Percentiles rank a stretch among this genome's conserved stretches.
These are phyloP conservation scores for Catocala nupta DNA, from an alignment of 2,888 invertebrate genomes.

Conservation along the genomic window DNA sequence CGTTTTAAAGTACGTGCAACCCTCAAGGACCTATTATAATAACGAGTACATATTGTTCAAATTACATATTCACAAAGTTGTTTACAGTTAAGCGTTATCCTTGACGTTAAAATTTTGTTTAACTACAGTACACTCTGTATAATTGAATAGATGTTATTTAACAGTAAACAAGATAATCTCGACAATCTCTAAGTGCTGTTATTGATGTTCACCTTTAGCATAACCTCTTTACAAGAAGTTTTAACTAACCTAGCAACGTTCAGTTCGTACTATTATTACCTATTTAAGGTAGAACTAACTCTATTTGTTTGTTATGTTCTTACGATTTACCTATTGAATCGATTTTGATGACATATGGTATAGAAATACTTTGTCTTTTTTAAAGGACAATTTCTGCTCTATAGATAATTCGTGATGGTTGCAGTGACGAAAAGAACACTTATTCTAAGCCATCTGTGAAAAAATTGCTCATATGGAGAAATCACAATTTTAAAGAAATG, in stretches of 20 bases:
- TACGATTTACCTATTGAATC: no score
- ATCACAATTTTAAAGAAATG: no score
- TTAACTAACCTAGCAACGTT: constrained; percentile 5
- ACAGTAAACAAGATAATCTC: constrained; percentile 43
- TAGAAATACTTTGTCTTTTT: no score
- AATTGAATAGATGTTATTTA: constrained; percentile 28
- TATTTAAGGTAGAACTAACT: no score
- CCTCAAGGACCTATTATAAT: constrained; percentile 22
- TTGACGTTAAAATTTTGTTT: constrained; percentile 39
- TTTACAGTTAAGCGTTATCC: constrained; percentile 32
- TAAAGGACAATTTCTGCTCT: no score
- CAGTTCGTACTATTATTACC: background rate
- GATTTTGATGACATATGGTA: no score
- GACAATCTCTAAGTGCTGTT: constrained; percentile 31
- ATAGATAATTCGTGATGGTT: no score
- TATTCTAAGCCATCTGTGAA: no score
- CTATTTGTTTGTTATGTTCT: no score
- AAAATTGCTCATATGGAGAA: no score
- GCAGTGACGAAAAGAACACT: no score
- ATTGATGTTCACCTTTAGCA: constrained; percentile 37
- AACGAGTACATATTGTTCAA: constrained; percentile 16
- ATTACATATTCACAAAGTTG: constrained; percentile 20
- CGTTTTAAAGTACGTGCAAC: constrained; percentile 8
- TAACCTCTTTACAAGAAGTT: constrained; percentile 26
- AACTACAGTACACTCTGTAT: constrained; percentile 29